Conservation (phyloP, 1,140 invertebrate genomes). For the Drosophila ironensis region DNA sequence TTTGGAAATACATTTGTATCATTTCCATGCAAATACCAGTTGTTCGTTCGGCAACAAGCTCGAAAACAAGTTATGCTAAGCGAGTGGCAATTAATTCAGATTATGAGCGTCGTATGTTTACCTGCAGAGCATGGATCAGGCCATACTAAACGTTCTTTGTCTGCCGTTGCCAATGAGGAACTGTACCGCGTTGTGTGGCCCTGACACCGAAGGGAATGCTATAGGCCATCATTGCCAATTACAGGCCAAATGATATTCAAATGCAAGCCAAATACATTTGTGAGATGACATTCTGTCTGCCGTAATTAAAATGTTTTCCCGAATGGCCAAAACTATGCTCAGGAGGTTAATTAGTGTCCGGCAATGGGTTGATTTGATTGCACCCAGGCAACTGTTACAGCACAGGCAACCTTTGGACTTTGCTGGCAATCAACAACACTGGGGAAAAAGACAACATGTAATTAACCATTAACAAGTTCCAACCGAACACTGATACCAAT, state of each 20-base stretch:
- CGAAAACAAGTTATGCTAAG: constrained; percentile 37
- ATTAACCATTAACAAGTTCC: too few species aligned
- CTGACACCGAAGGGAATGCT: constrained; percentile 12
- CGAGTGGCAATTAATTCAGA: constrained; percentile 27
- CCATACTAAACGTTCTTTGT: constrained; percentile 32
- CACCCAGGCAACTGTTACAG: constrained; percentile 6
- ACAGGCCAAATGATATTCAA: background rate
- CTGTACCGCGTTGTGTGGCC: constrained; percentile 10
- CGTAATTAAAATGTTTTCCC: constrained; percentile 31
- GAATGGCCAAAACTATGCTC: background rate
- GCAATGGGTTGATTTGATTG: constrained; percentile 3
- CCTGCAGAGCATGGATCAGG: constrained; percentile 35
- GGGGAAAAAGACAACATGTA: too few species aligned
- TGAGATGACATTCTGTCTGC: constrained; percentile 1
- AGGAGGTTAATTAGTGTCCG: constrained; percentile 22
- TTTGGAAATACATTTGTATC: constrained; percentile 28
- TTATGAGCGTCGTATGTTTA: constrained; percentile 20
- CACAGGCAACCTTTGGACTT: constrained; percentile 29
- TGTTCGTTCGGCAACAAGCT: constrained; percentile 7
- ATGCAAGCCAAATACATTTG: background rate
- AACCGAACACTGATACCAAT: too few species aligned
- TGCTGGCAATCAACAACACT: constrained; percentile 6
- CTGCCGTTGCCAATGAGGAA: constrained; percentile 32
- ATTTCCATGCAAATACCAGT: constrained; percentile 27
- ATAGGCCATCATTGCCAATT: constrained; percentile 3